Evolutionary conservation across 1,140 invertebrate genomes (phyloP).

Genomic region (Drosophila quadrilineata): DNA sequence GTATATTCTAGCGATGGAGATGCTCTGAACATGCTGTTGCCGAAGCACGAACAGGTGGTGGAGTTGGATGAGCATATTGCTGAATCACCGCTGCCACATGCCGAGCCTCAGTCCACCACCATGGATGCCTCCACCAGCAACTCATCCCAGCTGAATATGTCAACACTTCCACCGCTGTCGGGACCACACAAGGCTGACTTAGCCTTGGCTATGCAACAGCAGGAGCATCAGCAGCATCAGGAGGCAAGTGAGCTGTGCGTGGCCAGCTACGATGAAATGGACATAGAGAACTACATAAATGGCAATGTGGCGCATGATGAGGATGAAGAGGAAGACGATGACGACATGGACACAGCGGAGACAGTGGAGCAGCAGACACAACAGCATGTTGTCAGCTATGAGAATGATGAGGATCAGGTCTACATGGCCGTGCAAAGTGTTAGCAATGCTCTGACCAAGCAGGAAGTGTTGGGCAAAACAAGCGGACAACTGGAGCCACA

Average conservation of each 20-base stretch:
- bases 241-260: conserved; percentile 55
- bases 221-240: conserved; percentile 46
- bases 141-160: conserved; percentile 50
- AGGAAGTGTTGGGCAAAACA: conserved; percentile 32
- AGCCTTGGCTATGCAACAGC: conserved; percentile 22
- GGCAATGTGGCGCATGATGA: conserved; percentile 58
- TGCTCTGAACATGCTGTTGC: conserved; percentile 47
- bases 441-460: conserved; percentile 37
- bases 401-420: conserved; percentile 49
- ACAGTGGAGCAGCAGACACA: conserved; percentile 31
- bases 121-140: conserved; percentile 41
- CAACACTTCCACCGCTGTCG: conserved; percentile 49
- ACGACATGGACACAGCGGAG: conserved; percentile 53
- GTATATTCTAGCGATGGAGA: conserved; percentile 61
- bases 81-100: conserved; percentile 39
- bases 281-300: conserved; percentile 75
- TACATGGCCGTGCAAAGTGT: conserved; percentile 58
- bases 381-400: conserved; percentile 52
- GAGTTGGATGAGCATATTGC: conserved; percentile 65
- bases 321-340: conserved; percentile 56
- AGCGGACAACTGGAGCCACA: conserved; percentile 37
- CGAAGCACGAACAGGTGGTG: conserved; percentile 48
- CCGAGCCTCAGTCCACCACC: conserved; percentile 32
- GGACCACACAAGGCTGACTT: conserved; percentile 58
- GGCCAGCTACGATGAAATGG: conserved; percentile 73